Percentiles rank a stretch among this genome's conserved stretches.
Evolutionary conservation across 2,113 vertebrate species (phyloP).

Genomic region (Lonchura striata): DNA sequence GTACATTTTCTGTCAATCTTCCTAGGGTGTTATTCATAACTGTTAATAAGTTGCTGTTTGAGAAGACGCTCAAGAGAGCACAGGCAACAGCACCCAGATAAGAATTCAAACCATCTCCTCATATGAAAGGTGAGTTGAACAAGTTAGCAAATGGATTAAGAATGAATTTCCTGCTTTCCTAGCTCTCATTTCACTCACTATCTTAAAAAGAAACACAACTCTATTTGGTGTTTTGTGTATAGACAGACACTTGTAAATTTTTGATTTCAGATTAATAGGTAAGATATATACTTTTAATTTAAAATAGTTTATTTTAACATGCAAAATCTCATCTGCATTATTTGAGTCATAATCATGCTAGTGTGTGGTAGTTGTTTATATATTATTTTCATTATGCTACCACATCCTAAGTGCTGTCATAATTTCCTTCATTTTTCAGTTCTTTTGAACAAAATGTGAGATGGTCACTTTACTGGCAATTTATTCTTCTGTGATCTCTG

Average conservation of each 20-base stretch:
- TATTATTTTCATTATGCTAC: not conserved
- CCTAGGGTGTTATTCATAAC: not conserved
- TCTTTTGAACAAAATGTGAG: not conserved
- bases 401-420: not conserved
- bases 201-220: not conserved
- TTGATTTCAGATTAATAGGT: not conserved
- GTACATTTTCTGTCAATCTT: not conserved
- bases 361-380: not conserved
- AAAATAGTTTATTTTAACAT: not conserved
- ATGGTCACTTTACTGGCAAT: fast-evolving
- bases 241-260: not conserved
- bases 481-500: not conserved
- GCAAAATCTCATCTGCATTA: not conserved
- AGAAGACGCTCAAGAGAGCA: not conserved
- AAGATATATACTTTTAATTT: not conserved
- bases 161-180: not conserved
- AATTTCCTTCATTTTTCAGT: not conserved
- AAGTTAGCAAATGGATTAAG: not conserved
- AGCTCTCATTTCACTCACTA: not conserved
- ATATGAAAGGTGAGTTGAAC: not conserved
- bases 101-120: not conserved
- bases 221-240: not conserved
- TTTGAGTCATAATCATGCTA: not conserved
- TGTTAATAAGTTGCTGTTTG: not conserved
- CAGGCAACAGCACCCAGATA: not conserved